Evolutionary conservation across 2,888 invertebrate species (phyloP).

Genomic region (Watsonalla binaria): DNA sequence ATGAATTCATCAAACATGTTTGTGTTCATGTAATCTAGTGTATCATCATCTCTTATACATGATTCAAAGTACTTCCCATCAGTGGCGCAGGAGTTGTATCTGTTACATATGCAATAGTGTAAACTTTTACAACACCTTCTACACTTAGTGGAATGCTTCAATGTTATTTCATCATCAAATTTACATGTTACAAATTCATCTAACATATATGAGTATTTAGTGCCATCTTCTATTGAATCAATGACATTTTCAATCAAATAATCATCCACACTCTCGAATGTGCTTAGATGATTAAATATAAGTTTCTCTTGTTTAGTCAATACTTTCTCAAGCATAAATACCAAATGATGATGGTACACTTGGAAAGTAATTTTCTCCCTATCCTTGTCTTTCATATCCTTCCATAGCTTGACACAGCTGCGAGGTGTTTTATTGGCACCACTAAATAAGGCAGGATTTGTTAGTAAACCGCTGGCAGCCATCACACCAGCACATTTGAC

Average conservation of each 20-base stretch:
- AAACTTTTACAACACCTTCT: slow-evolving; percentile 58
- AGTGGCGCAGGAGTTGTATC: slow-evolving; percentile 45
- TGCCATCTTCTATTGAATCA: slow-evolving; percentile 46
- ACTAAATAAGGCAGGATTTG: slow-evolving; percentile 94
- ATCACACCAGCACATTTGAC: slow-evolving; percentile 92
- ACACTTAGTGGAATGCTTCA: slow-evolving; percentile 65
- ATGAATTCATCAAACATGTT: slow-evolving; percentile 56
- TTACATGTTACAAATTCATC: slow-evolving; percentile 54
- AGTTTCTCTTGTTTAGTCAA: slow-evolving; percentile 85
- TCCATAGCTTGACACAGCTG: slow-evolving; percentile 90
- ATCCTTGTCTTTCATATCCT: slow-evolving; percentile 81
- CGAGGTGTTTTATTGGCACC: slow-evolving; percentile 84
- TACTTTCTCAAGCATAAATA: slow-evolving; percentile 94
- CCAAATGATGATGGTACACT: slow-evolving; percentile 96
- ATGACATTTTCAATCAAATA: slow-evolving; percentile 82
- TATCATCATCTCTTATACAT: slow-evolving; percentile 49
- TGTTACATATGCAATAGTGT: slow-evolving; percentile 56
- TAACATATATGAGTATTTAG: slow-evolving; percentile 29
- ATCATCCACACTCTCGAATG: slow-evolving; percentile 82
- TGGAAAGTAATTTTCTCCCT: slow-evolving; percentile 85
- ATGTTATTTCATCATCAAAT: slow-evolving; percentile 58
- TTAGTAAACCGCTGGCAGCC: slow-evolving; percentile 93
- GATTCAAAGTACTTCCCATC: slow-evolving; percentile 60
- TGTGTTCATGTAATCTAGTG: slow-evolving; percentile 59
- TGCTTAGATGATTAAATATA: slow-evolving; percentile 87